These are phyloP conservation scores for Gopherus flavomarginatus DNA, from an alignment of 2,113 vertebrate species.

Conservation along the genomic window DNA sequence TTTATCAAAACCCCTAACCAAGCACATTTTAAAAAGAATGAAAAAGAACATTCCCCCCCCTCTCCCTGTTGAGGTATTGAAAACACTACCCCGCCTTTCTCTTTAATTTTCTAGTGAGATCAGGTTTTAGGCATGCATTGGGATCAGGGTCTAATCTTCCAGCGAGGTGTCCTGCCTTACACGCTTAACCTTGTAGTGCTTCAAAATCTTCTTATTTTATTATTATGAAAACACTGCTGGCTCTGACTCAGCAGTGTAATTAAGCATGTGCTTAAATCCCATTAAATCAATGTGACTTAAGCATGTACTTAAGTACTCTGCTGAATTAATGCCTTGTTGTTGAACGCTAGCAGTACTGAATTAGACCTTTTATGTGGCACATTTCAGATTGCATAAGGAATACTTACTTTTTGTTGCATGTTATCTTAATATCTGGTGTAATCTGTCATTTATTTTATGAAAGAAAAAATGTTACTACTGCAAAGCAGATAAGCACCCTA, in stretches of 20 bases:
- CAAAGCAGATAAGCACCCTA: not conserved
- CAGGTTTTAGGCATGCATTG: not conserved
- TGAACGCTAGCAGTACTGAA: not conserved
- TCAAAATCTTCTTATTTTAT: not conserved
- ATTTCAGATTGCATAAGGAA: not conserved
- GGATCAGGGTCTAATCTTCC: too few relatives aligned
- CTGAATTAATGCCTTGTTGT: not conserved
- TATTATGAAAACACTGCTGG: not conserved
- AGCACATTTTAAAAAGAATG: not conserved
- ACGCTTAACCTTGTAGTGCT: not conserved
- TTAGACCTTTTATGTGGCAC: not conserved
- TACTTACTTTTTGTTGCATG: not conserved
- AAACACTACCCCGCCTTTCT: not conserved
- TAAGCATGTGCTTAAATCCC: not conserved
- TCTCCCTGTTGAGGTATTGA: not conserved
- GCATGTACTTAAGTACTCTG: not conserved
- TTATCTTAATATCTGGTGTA: not conserved
- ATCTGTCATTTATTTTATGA: not conserved
- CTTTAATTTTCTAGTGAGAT: not conserved
- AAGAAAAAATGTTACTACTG: not conserved
- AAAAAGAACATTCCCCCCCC: not conserved
- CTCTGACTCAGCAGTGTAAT: not conserved
- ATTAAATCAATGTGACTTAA: not conserved
- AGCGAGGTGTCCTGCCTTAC: accelerated
- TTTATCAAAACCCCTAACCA: not conserved